Evolutionary conservation across 2,888 invertebrate species (phyloP).

Genomic region (Cerceris rybyensis): DNA sequence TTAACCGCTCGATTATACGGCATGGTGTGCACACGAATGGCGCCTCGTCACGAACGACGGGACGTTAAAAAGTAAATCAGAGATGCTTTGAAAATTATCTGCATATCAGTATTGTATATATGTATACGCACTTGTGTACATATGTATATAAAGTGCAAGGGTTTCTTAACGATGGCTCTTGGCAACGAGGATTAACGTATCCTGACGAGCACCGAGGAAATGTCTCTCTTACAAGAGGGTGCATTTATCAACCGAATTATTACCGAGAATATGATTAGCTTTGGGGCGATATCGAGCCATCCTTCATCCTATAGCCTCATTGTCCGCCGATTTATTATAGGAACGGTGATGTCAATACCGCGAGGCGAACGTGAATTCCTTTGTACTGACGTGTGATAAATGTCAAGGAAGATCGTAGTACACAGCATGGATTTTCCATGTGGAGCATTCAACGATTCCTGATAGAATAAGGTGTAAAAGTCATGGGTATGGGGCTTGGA

Average conservation of each 20-base stretch:
- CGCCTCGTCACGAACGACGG: constrained; percentile 13
- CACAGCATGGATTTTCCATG: neutral
- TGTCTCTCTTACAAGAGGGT: constrained; percentile 27
- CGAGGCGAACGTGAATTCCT: constrained; percentile 42
- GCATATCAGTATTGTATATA: neutral
- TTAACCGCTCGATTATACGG: constrained; percentile 55
- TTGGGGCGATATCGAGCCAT: constrained; percentile 9
- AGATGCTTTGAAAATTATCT: constrained; percentile 12
- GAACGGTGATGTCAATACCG: constrained; percentile 43
- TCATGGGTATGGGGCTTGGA: too few species aligned
- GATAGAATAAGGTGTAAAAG: too few species aligned
- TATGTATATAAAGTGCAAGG: neutral
- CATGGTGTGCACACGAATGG: constrained; percentile 15
- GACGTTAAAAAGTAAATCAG: constrained; percentile 46
- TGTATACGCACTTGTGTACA: too few species aligned
- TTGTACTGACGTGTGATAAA: constrained; percentile 34
- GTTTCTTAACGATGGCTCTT: constrained; percentile 32
- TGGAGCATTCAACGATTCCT: neutral
- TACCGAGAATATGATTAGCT: constrained; percentile 22
- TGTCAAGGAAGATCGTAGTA: constrained; percentile 24
- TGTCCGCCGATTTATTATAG: constrained; percentile 17
- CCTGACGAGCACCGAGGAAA: constrained; percentile 15
- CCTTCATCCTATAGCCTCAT: neutral
- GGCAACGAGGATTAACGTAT: constrained; percentile 21
- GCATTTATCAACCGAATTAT: constrained; percentile 39